These are phyloP conservation scores for Agrotis exclamationis DNA, from an alignment of 2,888 invertebrate species.

Conservation along the genomic window DNA sequence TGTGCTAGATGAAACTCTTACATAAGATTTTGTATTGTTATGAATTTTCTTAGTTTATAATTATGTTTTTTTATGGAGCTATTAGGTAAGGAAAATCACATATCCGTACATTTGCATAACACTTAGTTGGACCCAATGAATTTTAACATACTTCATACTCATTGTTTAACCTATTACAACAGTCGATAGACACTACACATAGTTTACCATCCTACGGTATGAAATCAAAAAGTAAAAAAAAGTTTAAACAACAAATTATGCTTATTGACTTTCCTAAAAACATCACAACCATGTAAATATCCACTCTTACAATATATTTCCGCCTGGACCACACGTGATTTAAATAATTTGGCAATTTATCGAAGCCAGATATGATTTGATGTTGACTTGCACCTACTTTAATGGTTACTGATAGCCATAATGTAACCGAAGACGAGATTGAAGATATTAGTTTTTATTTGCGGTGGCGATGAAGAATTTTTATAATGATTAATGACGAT, in stretches of 20 bases:
- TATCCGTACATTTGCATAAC: too few relatives aligned
- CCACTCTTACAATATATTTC: slow-evolving; percentile 65
- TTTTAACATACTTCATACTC: not conserved
- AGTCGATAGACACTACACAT: too few relatives aligned
- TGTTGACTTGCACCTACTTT: slow-evolving; percentile 73
- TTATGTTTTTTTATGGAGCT: not conserved
- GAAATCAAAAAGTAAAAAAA: slow-evolving; percentile 41
- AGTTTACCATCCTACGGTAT: not conserved
- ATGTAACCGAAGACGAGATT: slow-evolving; percentile 73
- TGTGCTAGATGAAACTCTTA: not conserved
- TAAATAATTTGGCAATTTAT: slow-evolving; percentile 85
- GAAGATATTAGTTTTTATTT: slow-evolving; percentile 75
- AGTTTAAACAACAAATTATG: slow-evolving; percentile 57
- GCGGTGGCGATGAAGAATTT: slow-evolving; percentile 75
- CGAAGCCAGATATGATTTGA: slow-evolving; percentile 78
- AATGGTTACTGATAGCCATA: slow-evolving; percentile 69
- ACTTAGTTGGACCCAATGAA: not conserved
- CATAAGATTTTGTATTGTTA: not conserved
- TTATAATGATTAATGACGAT: slow-evolving; percentile 78
- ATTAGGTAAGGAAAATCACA: not conserved
- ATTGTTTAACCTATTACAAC: too few relatives aligned
- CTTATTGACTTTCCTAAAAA: slow-evolving; percentile 64
- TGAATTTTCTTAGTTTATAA: not conserved
- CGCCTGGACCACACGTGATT: slow-evolving; percentile 76
- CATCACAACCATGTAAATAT: slow-evolving; percentile 62